Base-by-base conservation (phyloP, 2,797 vertebrate genomes). In the Sternarchorhynchus goeldii region DNA sequence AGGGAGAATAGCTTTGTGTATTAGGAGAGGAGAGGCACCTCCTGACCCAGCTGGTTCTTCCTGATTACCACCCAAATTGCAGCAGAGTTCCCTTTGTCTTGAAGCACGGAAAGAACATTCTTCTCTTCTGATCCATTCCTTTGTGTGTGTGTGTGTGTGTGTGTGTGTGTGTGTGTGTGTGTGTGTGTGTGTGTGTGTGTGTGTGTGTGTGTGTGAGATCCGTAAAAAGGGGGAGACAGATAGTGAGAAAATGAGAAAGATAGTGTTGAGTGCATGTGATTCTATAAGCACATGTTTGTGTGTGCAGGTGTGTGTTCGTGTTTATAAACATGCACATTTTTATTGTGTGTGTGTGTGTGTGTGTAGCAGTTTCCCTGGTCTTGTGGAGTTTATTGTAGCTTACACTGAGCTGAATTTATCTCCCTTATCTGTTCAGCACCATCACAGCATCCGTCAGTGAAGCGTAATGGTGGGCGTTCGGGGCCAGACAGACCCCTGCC, bases 1-100 rank as follows among this genome's bases (percentile, higher is more conserved):
- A 34, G 63, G 75, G 81, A 77, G 80, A 79, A 81, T 82, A 81
- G 84, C 77, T 81, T 79, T 82, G 75, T 75, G 82, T 78, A 86
- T 83, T 85, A 85, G 81, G 81, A 75, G 83, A 83, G 80, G 82
- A 84, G 84, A 83, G 76, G 84, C 77, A 60, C 75, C 77, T 81
- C 77, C 64, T 82, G 82, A 85, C 80, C 84, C 85, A 82, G 81
- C 84, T 85, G 85, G 78, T 79, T 75, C 84, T 83, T 84, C 75
- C 76, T 82, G 82, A 86, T 86, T 85, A 85, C 82, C 79, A 85
- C 81, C 82, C 78, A 84, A 84, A 85, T 85, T 85, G 82, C 75
- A 79, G 82, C 65, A 84, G 84, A 81, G 84, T 81, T 72, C 78
- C 73, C 66, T 82, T 85, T 85, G 81, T 85, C 85, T 83, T 75